Evolutionary conservation across 1,140 invertebrate species (phyloP).

Genomic region (Drosophila bifasciata): DNA sequence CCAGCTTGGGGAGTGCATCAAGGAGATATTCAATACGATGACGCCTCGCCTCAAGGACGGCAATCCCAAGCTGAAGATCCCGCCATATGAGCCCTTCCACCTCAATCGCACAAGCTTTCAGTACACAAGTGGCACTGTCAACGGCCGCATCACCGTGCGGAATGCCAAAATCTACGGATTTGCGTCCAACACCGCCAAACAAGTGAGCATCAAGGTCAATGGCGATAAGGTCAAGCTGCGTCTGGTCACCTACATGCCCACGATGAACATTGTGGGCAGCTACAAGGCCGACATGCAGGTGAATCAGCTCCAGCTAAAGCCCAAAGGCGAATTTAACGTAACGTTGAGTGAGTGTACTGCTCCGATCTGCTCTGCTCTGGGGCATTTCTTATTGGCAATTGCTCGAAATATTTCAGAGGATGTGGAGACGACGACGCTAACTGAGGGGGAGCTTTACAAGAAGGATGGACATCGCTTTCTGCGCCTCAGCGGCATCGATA

Average conservation of each 20-base stretch:
- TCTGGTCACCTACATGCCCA: constrained; percentile 46
- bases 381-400: not conserved
- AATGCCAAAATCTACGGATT: constrained; percentile 67
- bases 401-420: constrained; percentile 45
- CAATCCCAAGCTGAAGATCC: constrained; percentile 57
- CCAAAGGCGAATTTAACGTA: constrained; percentile 78
- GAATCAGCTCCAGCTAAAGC: constrained; percentile 70
- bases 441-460: constrained; percentile 60
- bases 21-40: constrained; percentile 52
- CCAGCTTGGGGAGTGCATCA: constrained; percentile 64
- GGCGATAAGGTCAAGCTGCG: constrained; percentile 55
- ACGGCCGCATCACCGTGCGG: constrained; percentile 64
- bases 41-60: constrained; percentile 60
- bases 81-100: constrained; percentile 70
- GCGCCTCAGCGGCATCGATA: constrained; percentile 55
- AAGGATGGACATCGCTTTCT: constrained; percentile 66
- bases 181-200: constrained; percentile 34
- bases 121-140: constrained; percentile 56
- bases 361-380: not conserved
- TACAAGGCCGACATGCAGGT: constrained; percentile 80
- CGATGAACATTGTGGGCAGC: constrained; percentile 63
- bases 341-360: constrained; percentile 61
- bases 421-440: constrained; percentile 48
- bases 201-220: constrained; percentile 43
- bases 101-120: constrained; percentile 68